phyloP scores from a whole-genome alignment of 92 coral and sea anemone species.

The Parazoanthus darwini region DNA sequence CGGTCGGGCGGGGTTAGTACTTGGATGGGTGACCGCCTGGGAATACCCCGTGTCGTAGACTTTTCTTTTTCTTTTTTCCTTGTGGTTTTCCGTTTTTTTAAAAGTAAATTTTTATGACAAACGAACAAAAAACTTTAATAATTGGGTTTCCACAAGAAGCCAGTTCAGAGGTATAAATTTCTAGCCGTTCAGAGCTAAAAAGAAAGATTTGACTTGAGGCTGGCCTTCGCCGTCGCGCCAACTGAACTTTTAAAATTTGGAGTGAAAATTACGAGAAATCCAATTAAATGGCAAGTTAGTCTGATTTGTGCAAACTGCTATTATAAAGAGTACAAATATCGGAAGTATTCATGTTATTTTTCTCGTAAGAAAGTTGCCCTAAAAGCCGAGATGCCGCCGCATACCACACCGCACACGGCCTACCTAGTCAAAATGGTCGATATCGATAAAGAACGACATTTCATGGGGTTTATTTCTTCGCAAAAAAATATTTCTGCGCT shows the following conservation, averaged over 20 bases:
- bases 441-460: too few species aligned
- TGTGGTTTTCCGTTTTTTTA: not conserved
- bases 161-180: not conserved
- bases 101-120: too few species aligned
- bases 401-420: conserved; percentile 17
- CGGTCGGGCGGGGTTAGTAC: too few species aligned
- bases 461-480: too few species aligned
- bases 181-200: conserved; percentile 9
- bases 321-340: not conserved
- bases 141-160: not conserved
- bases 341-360: not conserved
- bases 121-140: not conserved
- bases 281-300: not conserved
- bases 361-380: conserved; percentile 6
- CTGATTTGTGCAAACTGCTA: not conserved
- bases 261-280: conserved; percentile 4
- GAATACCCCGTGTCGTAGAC: too few species aligned
- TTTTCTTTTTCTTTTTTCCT: not conserved
- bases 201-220: not conserved
- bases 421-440: not conserved
- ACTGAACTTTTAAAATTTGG: not conserved
- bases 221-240: conserved; percentile 2
- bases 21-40: too few species aligned
- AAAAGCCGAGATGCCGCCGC: conserved; percentile 4
- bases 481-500: too few species aligned